A percentile compares a stretch with the other conserved stretches of the same genome.
phyloP scores from a whole-genome alignment of 2,797 vertebrate genomes.

The Harpagifer antarcticus region DNA sequence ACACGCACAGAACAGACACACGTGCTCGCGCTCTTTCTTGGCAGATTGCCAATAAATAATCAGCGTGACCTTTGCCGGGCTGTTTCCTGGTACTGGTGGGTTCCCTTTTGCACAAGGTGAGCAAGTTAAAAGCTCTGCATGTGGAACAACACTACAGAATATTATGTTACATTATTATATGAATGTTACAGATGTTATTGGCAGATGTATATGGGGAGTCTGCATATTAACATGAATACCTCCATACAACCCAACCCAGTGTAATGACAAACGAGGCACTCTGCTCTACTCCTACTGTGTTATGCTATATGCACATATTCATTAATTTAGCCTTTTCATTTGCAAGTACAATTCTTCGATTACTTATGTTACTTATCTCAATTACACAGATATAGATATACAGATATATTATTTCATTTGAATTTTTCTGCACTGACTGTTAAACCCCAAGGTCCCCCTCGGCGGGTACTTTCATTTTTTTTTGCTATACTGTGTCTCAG shows the following conservation, averaged over 20 bases:
- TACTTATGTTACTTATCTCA: not conserved
- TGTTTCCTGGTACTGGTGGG: constrained; percentile 87
- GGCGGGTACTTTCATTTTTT: too few relatives aligned
- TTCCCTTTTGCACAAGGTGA: constrained; percentile 84
- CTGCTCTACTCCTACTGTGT: not conserved
- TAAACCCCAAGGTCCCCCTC: too few relatives aligned
- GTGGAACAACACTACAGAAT: constrained; percentile 18
- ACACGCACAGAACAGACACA: constrained; percentile 53
- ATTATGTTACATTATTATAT: too few relatives aligned
- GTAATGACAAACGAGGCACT: not conserved
- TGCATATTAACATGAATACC: not conserved
- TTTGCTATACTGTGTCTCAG: too few relatives aligned
- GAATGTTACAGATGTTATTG: not conserved
- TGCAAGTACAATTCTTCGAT: not conserved
- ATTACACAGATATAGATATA: not conserved
- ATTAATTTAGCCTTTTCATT: too few relatives aligned
- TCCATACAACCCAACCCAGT: not conserved
- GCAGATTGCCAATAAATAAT: constrained; percentile 86
- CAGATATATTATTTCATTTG: not conserved
- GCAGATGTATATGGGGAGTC: not conserved
- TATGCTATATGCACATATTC: too few relatives aligned
- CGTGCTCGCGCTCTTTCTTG: constrained; percentile 60
- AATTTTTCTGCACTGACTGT: not conserved
- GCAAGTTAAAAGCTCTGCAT: constrained; percentile 70
- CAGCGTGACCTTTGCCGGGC: constrained; percentile 83